Evolutionary conservation across 2,113 vertebrate genomes (phyloP).

Genomic region (Sceloporus undulatus): DNA sequence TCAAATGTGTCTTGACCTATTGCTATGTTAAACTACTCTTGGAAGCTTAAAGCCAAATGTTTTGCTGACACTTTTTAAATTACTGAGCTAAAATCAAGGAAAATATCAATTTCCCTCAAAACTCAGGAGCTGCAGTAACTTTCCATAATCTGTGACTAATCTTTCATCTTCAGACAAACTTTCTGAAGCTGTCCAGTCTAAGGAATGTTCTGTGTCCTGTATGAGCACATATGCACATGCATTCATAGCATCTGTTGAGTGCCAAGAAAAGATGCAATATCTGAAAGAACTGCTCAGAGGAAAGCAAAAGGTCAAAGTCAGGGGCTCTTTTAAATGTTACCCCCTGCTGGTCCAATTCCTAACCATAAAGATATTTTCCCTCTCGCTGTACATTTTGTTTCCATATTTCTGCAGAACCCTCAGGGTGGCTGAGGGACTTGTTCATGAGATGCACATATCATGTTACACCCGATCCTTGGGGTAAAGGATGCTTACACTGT

Average conservation of each 20-base stretch:
- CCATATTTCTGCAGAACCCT: not conserved
- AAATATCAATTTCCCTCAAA: not conserved
- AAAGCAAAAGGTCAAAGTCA: not conserved
- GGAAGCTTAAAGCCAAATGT: not conserved
- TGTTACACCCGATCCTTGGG: slow-evolving; percentile 21
- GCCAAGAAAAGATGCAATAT: not conserved
- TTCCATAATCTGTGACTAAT: not conserved
- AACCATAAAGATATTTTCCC: not conserved
- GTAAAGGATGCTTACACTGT: slow-evolving; percentile 43
- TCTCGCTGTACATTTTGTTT: not conserved
- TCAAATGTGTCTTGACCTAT: not conserved
- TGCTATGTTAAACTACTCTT: not conserved
- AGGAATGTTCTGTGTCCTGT: too few relatives aligned
- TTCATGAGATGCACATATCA: not conserved
- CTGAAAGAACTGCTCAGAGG: not conserved
- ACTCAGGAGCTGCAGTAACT: not conserved
- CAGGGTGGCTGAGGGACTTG: not conserved
- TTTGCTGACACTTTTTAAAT: not conserved
- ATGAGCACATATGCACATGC: too few relatives aligned
- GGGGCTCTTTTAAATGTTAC: not conserved
- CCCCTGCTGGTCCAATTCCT: slow-evolving; percentile 5
- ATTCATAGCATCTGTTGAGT: not conserved
- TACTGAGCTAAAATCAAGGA: not conserved
- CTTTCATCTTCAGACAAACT: not conserved
- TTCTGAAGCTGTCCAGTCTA: not conserved